A percentile compares a stretch with the other conserved stretches of the same genome.
Conservation (phyloP, 2,888 invertebrate species). For the Opisthograptis luteolata region DNA sequence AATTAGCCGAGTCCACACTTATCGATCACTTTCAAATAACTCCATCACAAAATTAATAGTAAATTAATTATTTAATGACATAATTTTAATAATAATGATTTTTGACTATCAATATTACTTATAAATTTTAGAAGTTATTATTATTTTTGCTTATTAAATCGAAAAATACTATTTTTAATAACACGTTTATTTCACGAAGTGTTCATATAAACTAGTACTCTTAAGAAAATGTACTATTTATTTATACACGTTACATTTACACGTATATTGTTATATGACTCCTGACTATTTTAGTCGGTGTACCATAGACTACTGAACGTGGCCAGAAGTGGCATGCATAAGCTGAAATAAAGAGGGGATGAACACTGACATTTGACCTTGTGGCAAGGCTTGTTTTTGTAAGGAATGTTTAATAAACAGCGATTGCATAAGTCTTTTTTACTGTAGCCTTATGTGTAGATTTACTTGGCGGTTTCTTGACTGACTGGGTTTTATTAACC, state of each 20-base stretch:
- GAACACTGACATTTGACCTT: constrained; percentile 12
- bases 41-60: constrained; percentile 4
- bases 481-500: neutral
- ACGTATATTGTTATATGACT: constrained; percentile 18
- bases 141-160: neutral
- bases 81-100: constrained; percentile 1
- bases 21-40: neutral
- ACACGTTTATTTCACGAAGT: neutral
- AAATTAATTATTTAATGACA: no score
- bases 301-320: constrained; percentile 46
- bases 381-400: constrained; percentile 8
- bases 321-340: constrained; percentile 36
- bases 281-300: constrained; percentile 37
- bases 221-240: constrained; percentile 3
- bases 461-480: no score
- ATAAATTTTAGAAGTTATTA: no score
- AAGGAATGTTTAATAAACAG: neutral
- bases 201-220: neutral
- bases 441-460: neutral
- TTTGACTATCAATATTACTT: no score
- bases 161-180: neutral
- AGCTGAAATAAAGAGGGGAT: constrained; percentile 35
- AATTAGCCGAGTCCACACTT: constrained; percentile 13
- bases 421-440: constrained; percentile 1
- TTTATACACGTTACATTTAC: neutral